Evolutionary conservation across 92 coral and sea anemone genomes (phyloP), one percentile per base, ranked within the genome.

Genomic region (Actinernus sp.): DNA sequence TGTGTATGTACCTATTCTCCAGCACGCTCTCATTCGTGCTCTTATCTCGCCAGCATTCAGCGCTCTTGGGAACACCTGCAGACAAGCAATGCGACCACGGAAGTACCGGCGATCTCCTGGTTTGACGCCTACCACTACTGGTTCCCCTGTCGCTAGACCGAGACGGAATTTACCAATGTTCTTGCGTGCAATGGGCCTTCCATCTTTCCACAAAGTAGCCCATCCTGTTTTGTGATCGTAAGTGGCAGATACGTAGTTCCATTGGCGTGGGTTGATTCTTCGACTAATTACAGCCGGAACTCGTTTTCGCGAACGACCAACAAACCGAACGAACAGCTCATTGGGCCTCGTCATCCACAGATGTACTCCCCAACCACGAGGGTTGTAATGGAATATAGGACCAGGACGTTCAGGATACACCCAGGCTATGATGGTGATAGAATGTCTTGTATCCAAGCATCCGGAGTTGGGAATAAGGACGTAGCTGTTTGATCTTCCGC

Each of bases 391-490:
- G 58, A 90, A 70, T 28, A 90, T 70, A 14, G 96, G 96, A 5
- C 96, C 96, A 16, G 46, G 23, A 22, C 96, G 75, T 26, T 75
- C 65, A 10, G 87, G 79, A 26, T 74, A 88, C 21, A 90, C 79
- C 96, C 96, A 90, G 0, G 65, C 61, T 9, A 86, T 45, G 28
- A 81, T 63, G 7, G 92, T 85, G 61, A 79, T 71, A 17, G 92
- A 85, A 17, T 75, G 62, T 51, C 69, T 58, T 12, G 92, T 79
- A 36, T 85, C 92, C 31, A 79, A 54, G 43, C 70, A 55, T 29
- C 59, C 67, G 23, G 76, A 34, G 49, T 79, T 58, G 3, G 87
- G 87, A 21, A 85, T 79, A 52, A 43, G 61, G 1, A 85, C 81
- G 68, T 63, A 85, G 24, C 87, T 79, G 45, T 79, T 68, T 21